These are phyloP conservation scores for Periophthalmus magnuspinnatus DNA, from an alignment of 2,797 vertebrate genomes.

Conservation along the genomic window DNA sequence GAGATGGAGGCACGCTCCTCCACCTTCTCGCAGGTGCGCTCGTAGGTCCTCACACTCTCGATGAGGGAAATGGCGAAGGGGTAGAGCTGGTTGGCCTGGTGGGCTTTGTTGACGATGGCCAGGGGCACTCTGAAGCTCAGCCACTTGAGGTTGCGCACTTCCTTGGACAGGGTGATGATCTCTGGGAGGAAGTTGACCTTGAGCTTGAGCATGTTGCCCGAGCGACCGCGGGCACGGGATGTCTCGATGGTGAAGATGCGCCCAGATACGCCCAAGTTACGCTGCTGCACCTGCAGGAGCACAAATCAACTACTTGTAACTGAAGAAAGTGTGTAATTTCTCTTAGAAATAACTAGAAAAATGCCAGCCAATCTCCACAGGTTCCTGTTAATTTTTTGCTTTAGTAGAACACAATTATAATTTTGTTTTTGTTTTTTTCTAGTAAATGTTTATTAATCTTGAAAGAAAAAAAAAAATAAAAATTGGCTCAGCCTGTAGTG, in stretches of 20 bases:
- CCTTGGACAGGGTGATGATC: constrained; percentile 98
- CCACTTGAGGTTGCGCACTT: constrained; percentile 99
- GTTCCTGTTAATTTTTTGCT: background rate
- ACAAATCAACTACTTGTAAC: background rate
- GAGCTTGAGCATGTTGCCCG: constrained; percentile 92
- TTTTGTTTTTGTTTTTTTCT: background rate
- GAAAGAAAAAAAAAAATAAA: too few relatives aligned
- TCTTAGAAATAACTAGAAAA: too few relatives aligned
- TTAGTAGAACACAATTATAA: background rate
- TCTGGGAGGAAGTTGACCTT: constrained; percentile 99
- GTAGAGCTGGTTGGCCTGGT: constrained; percentile 98
- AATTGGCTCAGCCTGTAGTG: too few relatives aligned
- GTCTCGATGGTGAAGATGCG: constrained; percentile 98
- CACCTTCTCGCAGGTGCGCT: constrained; percentile 97
- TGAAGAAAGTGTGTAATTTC: too few relatives aligned
- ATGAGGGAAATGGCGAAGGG: constrained; percentile 98
- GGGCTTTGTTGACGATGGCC: constrained; percentile 98
- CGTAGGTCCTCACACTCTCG: constrained; percentile 96
- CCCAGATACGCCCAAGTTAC: constrained; percentile 95
- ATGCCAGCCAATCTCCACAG: background rate
- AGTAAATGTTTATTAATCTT: too few relatives aligned
- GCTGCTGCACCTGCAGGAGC: constrained; percentile 83
- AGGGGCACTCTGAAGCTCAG: constrained; percentile 96
- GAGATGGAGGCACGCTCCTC: constrained; percentile 93
- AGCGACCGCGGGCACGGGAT: constrained; percentile 89